phyloP scores from a whole-genome alignment of 2,888 invertebrate species.

The Chymomyza fuscimana region DNA sequence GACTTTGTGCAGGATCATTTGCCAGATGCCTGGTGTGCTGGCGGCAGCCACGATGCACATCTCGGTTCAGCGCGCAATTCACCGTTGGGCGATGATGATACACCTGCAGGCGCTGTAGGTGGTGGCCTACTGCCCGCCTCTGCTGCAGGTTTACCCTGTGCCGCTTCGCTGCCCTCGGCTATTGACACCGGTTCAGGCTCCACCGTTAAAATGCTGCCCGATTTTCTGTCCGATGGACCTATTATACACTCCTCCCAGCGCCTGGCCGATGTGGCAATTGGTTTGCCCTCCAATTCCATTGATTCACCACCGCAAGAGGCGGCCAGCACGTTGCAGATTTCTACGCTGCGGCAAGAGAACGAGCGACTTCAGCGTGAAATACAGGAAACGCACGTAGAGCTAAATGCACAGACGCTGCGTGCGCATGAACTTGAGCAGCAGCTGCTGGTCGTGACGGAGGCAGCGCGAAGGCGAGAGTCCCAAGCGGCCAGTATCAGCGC shows the following conservation, averaged over 20 bases:
- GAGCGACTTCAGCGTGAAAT: conserved; percentile 82
- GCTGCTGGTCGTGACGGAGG: conserved; percentile 79
- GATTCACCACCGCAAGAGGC: conserved; percentile 78
- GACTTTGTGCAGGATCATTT: conserved; percentile 95
- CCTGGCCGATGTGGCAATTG: conserved; percentile 79
- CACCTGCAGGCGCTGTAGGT: conserved; percentile 45
- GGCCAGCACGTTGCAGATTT: conserved; percentile 65
- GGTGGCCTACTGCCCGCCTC: conserved; percentile 38
- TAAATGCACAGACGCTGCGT: conserved; percentile 81
- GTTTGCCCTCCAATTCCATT: conserved; percentile 76
- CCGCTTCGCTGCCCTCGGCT: conserved; percentile 29
- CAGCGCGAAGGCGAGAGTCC: conserved; percentile 82
- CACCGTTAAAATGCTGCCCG: conserved; percentile 81
- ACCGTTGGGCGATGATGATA: conserved; percentile 62
- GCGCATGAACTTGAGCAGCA: conserved; percentile 82
- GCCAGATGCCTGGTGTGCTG: conserved; percentile 83
- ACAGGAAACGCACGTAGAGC: conserved; percentile 81
- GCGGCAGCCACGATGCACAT: conserved; percentile 71
- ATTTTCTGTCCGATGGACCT: conserved; percentile 87
- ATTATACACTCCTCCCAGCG: conserved; percentile 80
- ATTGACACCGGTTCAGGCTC: conserved; percentile 29
- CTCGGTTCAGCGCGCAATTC: conserved; percentile 77
- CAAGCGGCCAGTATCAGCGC: conserved; percentile 83
- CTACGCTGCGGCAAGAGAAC: conserved; percentile 75
- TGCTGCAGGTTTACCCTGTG: conserved; percentile 47